Percentiles rank a stretch among this genome's conserved stretches.
These are phyloP conservation scores for Spisula solida DNA, from an alignment of 2,888 invertebrate species.

Conservation along the genomic window DNA sequence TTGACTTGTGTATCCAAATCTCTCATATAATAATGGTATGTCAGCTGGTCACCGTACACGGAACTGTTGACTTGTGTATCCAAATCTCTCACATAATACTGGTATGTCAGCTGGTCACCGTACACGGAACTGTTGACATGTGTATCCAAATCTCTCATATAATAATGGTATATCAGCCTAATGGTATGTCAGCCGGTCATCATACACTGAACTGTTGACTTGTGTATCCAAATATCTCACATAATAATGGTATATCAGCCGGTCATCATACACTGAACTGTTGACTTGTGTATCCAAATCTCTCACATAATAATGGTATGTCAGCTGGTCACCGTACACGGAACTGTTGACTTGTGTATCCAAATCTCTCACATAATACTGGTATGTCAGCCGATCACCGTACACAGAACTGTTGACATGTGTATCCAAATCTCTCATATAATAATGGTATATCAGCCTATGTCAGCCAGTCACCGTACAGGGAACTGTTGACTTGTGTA, in stretches of 20 bases:
- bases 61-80: slow-evolving; percentile 88
- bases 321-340: slow-evolving; percentile 90
- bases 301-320: not conserved
- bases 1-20: slow-evolving; percentile 67
- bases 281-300: slow-evolving; percentile 67
- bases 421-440: slow-evolving; percentile 45
- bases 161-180: not conserved
- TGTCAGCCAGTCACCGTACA: slow-evolving; percentile 91
- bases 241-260: not conserved
- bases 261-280: slow-evolving; percentile 90
- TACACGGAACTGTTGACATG: slow-evolving; percentile 89
- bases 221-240: slow-evolving; percentile 49
- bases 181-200: no score
- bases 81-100: slow-evolving; percentile 30
- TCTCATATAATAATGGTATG: not conserved
- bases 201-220: slow-evolving; percentile 89
- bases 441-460: not conserved
- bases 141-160: slow-evolving; percentile 45
- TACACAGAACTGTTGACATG: slow-evolving; percentile 89
- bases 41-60: slow-evolving; percentile 90
- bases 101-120: slow-evolving; percentile 88
- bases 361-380: slow-evolving; percentile 30
- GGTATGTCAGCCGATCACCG: slow-evolving; percentile 88
- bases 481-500: slow-evolving; percentile 88
- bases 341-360: slow-evolving; percentile 88